Evolutionary conservation across 2,113 vertebrate genomes (phyloP).

Genomic region (Melanerpes aurifrons): DNA sequence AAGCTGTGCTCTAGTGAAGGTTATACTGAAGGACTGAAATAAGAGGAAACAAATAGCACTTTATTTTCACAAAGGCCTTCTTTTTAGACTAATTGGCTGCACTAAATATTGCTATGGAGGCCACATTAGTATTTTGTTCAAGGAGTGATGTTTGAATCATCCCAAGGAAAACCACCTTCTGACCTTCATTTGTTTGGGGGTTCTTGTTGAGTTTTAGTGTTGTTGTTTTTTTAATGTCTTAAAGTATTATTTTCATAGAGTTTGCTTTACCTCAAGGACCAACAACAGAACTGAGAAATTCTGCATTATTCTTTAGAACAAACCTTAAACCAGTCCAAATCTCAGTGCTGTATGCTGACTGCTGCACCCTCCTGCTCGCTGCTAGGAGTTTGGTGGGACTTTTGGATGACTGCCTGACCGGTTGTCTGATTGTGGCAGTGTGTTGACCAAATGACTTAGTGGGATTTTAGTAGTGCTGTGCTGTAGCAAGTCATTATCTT

Average conservation of each 20-base stretch:
- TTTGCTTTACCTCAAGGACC: slow-evolving; percentile 7
- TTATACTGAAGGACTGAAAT: not conserved
- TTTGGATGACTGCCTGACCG: not conserved
- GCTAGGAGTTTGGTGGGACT: not conserved
- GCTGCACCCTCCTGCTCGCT: not conserved
- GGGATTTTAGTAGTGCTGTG: not conserved
- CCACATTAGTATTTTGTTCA: slow-evolving; percentile 9
- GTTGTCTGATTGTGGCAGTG: not conserved
- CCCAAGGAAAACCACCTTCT: not conserved
- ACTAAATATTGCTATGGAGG: not conserved
- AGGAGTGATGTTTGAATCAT: not conserved
- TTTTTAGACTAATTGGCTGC: slow-evolving; percentile 17
- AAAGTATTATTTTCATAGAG: not conserved
- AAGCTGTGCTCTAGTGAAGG: slow-evolving; percentile 1
- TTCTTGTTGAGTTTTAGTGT: not conserved
- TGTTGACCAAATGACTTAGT: not conserved
- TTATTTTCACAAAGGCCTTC: slow-evolving; percentile 60
- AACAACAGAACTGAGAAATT: not conserved
- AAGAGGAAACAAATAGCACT: slow-evolving; percentile 65
- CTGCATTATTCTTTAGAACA: not conserved
- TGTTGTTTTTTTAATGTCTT: not conserved
- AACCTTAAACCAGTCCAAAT: not conserved
- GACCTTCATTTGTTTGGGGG: not conserved
- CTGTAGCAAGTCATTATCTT: not conserved
- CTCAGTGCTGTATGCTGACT: not conserved